Evolutionary conservation across 2,797 vertebrate species (phyloP), one percentile per base, ranked within the genome.

Genomic region (Gallinago stenura): DNA sequence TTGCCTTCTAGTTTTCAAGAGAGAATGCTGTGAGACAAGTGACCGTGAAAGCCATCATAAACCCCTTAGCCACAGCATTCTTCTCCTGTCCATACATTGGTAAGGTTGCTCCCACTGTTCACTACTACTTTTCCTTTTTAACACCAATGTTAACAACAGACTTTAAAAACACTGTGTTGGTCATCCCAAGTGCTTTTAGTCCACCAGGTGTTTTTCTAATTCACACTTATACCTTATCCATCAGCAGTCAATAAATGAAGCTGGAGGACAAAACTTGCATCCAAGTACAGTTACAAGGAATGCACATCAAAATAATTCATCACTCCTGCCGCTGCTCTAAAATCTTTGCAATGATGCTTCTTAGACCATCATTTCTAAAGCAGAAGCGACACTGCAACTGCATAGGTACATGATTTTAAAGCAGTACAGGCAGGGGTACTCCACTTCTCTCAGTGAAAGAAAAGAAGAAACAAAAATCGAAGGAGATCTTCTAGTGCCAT

Each of bases 41-140:
- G 9, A 33, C 20, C 48, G 54, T 16, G 4, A 73, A 51, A 83
- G 57, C n/a, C 33, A n/a, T 15, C 16, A 6, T 0, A 54, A 37
- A 66, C 11, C 41, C 9, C 53, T 48, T 26, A 77, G 60, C 15
- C 28, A 35, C 28, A 48, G n/a, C 26, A 37, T 28, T 85, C 30
- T 26, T 20, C 20, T 64, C 5, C n/a, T 31, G 21, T n/a, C 76
- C 64, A 20, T 15, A 33, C 4, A 8, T 33, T 0, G 0, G 4
- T 33, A 69, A 51, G 20, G 46, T 8, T 66, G 30, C 39, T 22
- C 19, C 30, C 14, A 43, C 31, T 50, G 7, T 22, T 56, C 19
- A 46, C 19, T 54, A 14, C 19, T 78, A 20, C 13, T 86, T 71
- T 64, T 68, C 9, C n/a, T 88, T 92, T 51, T 31, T 43, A 83